Evolutionary conservation across 2,797 vertebrate genomes (phyloP), one percentile per base, ranked within the genome.

Genomic region (Myiotriccus ornatus): DNA sequence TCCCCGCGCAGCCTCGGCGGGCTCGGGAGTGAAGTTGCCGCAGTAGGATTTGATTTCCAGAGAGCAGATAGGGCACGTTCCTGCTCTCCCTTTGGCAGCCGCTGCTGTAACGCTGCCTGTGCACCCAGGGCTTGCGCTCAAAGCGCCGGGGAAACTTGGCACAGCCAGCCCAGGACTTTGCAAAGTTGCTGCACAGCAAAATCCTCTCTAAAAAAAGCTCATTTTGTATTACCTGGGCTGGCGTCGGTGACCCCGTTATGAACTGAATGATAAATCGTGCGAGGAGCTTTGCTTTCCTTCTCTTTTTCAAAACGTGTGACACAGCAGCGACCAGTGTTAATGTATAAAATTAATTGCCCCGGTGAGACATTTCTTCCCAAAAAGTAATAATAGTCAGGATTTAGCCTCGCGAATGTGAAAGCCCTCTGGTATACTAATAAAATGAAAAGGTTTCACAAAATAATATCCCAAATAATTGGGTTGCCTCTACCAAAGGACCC

Each of bases 401-500:
- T 97, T 98, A 97, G 97, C 94, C 94, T 95, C 14, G 46, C 4
- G 37, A 96, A 97, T 80, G 95, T 94, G 94, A 97, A 97, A 97
- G 96, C 97, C 97, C 97, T 98, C 94, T 96, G 97, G 97, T 97
- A 97, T 73, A 96, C 97, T 97, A 97, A 97, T 97, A 98, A 97
- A 98, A 97, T 97, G 96, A 94, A 97, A 97, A 97, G 95, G 94
- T 97, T 96, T 97, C 7, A 2, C 90, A 76, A 97, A 98, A 98
- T 96, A 97, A 97, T 97, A 98, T 97, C 95, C 94, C 96, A 96
- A 97, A 98, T 98, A 98, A 97, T 98, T 98, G 97, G 96, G 93
- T 96, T 95, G 96, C 89, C 60, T 90, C 89, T 82, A 97, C 94
- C 89, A 90, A 91, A 98, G 92, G 97, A 97, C 97, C 96, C 94